These are phyloP conservation scores for Dryobota labecula DNA, from an alignment of 2,888 invertebrate species.

Conservation along the genomic window DNA sequence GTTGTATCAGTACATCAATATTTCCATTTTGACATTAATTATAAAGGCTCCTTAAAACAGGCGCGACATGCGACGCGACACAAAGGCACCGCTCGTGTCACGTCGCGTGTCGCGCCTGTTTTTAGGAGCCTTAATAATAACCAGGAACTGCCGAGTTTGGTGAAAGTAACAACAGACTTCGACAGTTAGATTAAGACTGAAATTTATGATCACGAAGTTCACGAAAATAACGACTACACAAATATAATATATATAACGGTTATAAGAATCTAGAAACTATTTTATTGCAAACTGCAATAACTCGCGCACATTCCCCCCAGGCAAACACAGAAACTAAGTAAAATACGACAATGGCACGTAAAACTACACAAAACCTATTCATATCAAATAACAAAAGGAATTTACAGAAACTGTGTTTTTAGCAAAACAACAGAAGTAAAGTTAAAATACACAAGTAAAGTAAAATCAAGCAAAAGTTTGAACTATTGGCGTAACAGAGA, in stretches of 20 bases:
- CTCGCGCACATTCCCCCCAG: constrained; percentile 1
- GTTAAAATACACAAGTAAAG: constrained; percentile 13
- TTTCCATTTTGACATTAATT: no score
- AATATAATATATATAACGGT: background rate
- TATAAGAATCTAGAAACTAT: background rate
- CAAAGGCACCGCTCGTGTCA: no score
- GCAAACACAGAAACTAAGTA: constrained; percentile 9
- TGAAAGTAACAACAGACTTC: background rate
- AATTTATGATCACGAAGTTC: no score
- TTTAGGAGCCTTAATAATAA: no score
- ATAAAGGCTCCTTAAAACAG: no score
- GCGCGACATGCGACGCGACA: no score
- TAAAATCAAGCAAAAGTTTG: constrained; percentile 52
- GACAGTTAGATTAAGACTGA: background rate
- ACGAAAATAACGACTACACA: background rate
- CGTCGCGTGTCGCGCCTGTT: no score
- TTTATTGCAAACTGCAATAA: background rate
- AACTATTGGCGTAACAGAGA: constrained; percentile 62
- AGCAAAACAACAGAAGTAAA: constrained; percentile 20
- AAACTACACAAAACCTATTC: constrained; percentile 38
- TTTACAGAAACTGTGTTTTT: constrained; percentile 16
- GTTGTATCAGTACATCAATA: no score
- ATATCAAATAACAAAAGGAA: constrained; percentile 30
- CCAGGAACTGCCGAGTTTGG: no score
- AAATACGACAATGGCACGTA: constrained; percentile 33